Base-by-base conservation (phyloP, 2,888 invertebrate species). In the Helleia helle region DNA sequence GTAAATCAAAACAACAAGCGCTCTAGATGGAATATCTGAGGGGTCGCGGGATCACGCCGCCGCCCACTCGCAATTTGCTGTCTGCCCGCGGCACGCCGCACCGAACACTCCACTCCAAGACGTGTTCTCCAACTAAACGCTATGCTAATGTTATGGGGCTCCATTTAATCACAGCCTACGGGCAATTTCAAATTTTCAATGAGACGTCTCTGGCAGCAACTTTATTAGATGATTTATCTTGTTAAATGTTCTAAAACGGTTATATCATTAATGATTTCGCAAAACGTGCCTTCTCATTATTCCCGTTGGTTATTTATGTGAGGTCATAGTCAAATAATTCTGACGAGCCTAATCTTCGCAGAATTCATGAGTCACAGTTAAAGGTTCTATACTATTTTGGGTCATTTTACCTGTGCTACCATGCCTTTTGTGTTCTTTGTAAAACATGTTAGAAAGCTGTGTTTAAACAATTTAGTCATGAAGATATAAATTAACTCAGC, bases 101-200 rank as follows among this genome's bases (percentile, higher is more conserved):
- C 54, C 59, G 58, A 52, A 56, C 50, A 56, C 60, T 59, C 62
- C 58, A 50, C 59, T 56, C 57, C 58, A 58, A 74, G 69, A 71
- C 70, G 65, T 64, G 64, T 67, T 75, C 71, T 73, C 63, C 56
- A 66, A 68, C 79, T 79, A 79, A 79, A 77, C 70, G 73, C 76
- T 80, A 81, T 83, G 81, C 76, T 80, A 80, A 83, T 81, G 69
- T 79, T 75, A 79, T 77, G 74, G 75, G 58, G 64, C 71, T 68
- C 71, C 70, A 74, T 76, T 79, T 76, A 76, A 79, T 75, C 76
- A 62, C 71, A 62, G 72, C 80, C 76, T 71, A 76, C 76, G 71
- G 74, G 65, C 66, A 64, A 72, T 71, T 71, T 76, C 64, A 68
- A 77, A 77, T 72, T 70, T 75, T 76, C 79, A 79, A 77, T 79